Evolutionary conservation across 2,888 invertebrate genomes (phyloP), one percentile per base, ranked within the genome.

Genomic region (Sicus ferrugineus): DNA sequence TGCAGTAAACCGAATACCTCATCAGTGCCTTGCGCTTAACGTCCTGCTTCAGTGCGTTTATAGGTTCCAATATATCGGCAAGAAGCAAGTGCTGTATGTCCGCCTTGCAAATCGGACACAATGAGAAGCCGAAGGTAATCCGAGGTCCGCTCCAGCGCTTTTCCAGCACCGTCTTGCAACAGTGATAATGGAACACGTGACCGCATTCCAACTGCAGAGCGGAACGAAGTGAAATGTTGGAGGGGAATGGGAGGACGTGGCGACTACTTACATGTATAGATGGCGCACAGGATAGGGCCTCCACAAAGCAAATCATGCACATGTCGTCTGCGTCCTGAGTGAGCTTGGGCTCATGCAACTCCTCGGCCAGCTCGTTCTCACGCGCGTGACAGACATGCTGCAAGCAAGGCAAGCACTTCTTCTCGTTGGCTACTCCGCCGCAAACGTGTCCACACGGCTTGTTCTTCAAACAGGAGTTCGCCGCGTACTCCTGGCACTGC

Each of bases 301-400:
- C 98, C 0, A 97, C 96, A 86, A 98, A 98, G 85, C 98, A 98
- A 77, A 98, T 96, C 95, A 98, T 98, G 86, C 98, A 98, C 96
- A 98, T 97, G 83, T 98, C 98, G 80, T 98, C 98, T 0, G 96
- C 96, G 84, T 98, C 98, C 85, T 98, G 98, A 19, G 95, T 92
- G 64, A 98, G 87, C 68, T 88, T 87, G 6, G 86, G 85, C 46
- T 83, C 83, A 38, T 79, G 81, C 52, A 78, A 61, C 63, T 78
- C 81, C 54, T 83, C 84, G 6, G 83, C 82, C 58, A 79, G 69
- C 72, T 84, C 82, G 56, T 84, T 85, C 67, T 85, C 84, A 5
- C 82, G 79, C 0, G 73, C 77, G 67, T 84, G 84, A 81, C 97
- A 97, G 2, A 96, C 92, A 78, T 93, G 92, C 79, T 93, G 92